Evolutionary conservation across 2,113 vertebrate genomes (phyloP).

Genomic region (Laticauda colubrina): DNA sequence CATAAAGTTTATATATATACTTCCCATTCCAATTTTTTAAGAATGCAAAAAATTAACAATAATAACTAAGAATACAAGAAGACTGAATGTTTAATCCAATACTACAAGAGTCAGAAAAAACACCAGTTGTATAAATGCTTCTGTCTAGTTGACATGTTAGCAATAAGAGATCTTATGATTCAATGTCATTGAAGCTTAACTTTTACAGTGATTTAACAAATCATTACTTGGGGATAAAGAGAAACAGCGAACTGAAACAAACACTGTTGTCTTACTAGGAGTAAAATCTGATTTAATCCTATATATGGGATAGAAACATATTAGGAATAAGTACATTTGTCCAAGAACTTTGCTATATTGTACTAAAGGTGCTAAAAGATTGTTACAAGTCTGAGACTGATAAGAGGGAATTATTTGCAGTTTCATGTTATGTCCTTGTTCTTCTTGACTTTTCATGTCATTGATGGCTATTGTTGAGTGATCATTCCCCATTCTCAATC

Average conservation of each 20-base stretch:
- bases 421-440: slow-evolving; percentile 22
- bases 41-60: neutral
- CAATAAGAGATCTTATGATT: neutral
- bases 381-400: neutral
- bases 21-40: neutral
- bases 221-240: neutral
- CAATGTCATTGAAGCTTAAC: neutral
- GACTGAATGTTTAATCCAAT: neutral
- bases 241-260: neutral
- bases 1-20: neutral
- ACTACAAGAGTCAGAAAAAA: neutral
- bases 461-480: slow-evolving; percentile 13
- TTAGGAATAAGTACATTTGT: neutral
- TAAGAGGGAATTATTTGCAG: slow-evolving; percentile 11
- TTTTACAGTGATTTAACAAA: neutral
- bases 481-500: neutral
- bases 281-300: neutral
- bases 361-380: neutral
- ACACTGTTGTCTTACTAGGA: neutral
- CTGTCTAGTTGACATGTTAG: neutral
- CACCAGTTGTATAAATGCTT: neutral
- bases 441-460: slow-evolving; percentile 19
- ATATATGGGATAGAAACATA: neutral
- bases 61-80: neutral
- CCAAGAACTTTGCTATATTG: neutral